These are phyloP conservation scores for Steinernema hermaphroditum DNA, from an alignment of 2,888 invertebrate genomes.

Conservation along the genomic window DNA sequence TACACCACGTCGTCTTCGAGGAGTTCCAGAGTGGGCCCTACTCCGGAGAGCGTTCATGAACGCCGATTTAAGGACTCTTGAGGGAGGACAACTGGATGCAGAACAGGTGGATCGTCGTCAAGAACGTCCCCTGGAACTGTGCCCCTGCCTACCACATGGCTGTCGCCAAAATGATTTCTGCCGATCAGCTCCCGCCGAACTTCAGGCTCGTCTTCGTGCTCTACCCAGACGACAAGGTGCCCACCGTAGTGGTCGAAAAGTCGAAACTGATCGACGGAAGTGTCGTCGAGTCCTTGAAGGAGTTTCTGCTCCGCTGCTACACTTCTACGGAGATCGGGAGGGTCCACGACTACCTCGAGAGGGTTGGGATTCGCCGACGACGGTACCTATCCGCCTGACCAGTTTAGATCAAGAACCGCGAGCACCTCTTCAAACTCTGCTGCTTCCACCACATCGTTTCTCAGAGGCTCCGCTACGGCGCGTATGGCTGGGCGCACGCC, in stretches of 20 bases:
- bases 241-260: slow-evolving; percentile 11
- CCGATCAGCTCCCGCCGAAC: slow-evolving; percentile 9
- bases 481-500: slow-evolving; percentile 42
- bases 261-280: background rate
- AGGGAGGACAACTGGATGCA: background rate
- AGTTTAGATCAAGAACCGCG: slow-evolving; percentile 35
- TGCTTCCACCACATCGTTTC: slow-evolving; percentile 45
- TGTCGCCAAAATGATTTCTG: background rate
- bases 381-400: no score
- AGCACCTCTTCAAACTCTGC: slow-evolving; percentile 43
- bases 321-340: slow-evolving; percentile 1
- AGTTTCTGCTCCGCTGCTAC: slow-evolving; percentile 44
- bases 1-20: background rate
- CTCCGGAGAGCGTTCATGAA: background rate
- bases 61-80: slow-evolving; percentile 8
- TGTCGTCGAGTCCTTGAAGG: background rate
- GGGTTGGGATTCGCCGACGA: background rate
- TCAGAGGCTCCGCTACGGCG: slow-evolving; percentile 40
- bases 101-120: slow-evolving; percentile 1
- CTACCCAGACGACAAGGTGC: background rate
- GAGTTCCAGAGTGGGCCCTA: background rate
- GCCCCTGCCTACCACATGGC: background rate
- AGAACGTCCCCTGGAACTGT: slow-evolving; percentile 15
- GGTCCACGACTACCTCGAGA: slow-evolving; percentile 12
- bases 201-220: slow-evolving; percentile 26